Evolutionary conservation across 2,888 invertebrate species (phyloP), one percentile per base, ranked within the genome.

Genomic region (Branchellion lobata): DNA sequence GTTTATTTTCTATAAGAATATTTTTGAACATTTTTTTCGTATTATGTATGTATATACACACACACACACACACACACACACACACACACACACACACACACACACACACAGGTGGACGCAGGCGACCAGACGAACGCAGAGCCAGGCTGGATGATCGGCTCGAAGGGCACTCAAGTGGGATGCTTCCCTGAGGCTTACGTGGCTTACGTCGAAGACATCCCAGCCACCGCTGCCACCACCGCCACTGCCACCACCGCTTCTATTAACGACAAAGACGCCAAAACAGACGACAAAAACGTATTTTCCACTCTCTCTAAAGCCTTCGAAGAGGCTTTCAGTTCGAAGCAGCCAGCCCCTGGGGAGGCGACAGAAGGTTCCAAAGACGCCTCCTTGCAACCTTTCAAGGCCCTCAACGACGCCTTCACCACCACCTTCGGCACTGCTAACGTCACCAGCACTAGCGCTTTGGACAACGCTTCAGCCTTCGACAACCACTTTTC

Each of bases 121-220:
- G 91, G 91, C 90, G 81, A 93, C 79, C 94, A 94, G 85, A 93
- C 92, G 83, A 85, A 84, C 8, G 93, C 95, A 0, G 98, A 98
- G 86, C 96, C 96, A 0, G 98, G 97, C n/a, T 99, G 98, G 87
- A 89, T 94, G 84, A 75, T 78, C 34, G 82, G 82, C 3, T 24
- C 21, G 1, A 65, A 78, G 78, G 71, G 65, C 27, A 94, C 95
- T 83, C 94, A 95, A 0, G 93, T 93, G 85, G 97, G 97, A 0
- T 96, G 96, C 95, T 97, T 97, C 89, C 97, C 97, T 0, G 95
- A 96, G 87, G 93, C 95, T 0, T 97, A 97, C 86, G 96, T 86
- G 18, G 85, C 85, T 76, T 78, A 77, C 27, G 69, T 81, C 29
- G 18, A 53, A 1, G 80, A 81, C 29, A 78, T 74, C 27, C 34